A percentile compares a stretch with the other conserved stretches of the same genome.
These are phyloP conservation scores for Nyctereutes procyonoides DNA, from an alignment of 2,113 vertebrate genomes.

Conservation along the genomic window DNA sequence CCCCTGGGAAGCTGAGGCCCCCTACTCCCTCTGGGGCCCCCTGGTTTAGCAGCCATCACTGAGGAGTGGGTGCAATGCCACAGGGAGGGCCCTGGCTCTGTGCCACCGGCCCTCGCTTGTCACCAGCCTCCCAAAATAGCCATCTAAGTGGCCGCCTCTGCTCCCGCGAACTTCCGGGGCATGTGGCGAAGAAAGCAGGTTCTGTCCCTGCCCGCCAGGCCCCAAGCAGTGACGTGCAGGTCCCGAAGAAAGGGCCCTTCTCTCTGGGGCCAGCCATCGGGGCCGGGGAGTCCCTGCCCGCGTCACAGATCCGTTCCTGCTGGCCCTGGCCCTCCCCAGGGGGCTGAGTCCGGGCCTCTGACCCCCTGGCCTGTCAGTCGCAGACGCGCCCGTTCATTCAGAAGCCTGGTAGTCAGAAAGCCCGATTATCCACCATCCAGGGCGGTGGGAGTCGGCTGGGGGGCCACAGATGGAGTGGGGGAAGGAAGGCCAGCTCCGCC, in stretches of 20 bases:
- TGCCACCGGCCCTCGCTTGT: not conserved
- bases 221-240: not conserved
- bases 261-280: not conserved
- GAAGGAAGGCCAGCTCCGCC: too few species aligned
- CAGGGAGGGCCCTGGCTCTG: not conserved
- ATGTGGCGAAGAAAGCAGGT: conserved; percentile 27
- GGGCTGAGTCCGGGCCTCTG: not conserved
- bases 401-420: not conserved
- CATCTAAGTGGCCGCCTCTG: not conserved
- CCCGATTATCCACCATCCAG: fast-evolving
- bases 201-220: not conserved
- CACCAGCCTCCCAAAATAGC: conserved; percentile 59
- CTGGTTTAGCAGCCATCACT: not conserved
- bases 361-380: not conserved
- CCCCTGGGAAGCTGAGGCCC: not conserved
- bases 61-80: not conserved
- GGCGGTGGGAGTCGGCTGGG: fast-evolving
- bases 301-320: not conserved
- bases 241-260: conserved; percentile 44
- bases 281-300: not conserved
- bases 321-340: not conserved
- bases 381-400: fast-evolving
- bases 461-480: not conserved
- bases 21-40: too few species aligned
- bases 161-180: not conserved